These are phyloP conservation scores for Cantharis nigra DNA, from an alignment of 2,888 invertebrate species.

Conservation along the genomic window DNA sequence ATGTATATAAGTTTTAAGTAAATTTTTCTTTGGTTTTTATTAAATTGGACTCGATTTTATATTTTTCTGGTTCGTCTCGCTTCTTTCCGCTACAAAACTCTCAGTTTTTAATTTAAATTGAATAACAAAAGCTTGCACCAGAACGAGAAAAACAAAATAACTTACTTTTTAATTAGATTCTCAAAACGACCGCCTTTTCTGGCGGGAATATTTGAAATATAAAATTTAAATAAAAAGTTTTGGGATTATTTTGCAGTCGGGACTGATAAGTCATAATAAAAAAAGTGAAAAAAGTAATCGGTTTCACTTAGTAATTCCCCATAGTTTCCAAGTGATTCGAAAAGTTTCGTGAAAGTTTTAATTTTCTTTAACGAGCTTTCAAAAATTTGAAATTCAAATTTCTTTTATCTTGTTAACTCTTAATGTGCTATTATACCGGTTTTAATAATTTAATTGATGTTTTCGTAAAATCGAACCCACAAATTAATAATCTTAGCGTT, in stretches of 20 bases:
- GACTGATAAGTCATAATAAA: background rate
- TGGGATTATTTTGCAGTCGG: background rate
- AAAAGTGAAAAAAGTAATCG: background rate
- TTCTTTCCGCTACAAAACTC: background rate
- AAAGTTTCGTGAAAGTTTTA: background rate
- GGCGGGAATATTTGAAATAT: background rate
- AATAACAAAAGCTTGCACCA: background rate
- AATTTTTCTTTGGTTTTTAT: background rate
- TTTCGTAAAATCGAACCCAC: background rate
- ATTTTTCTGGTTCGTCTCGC: background rate
- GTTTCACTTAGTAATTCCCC: background rate
- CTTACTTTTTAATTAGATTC: background rate
- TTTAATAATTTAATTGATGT: background rate
- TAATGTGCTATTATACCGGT: background rate
- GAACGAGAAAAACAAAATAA: background rate
- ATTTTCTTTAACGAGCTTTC: background rate
- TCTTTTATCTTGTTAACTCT: background rate
- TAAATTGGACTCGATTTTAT: background rate
- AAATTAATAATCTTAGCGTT: background rate
- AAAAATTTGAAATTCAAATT: background rate
- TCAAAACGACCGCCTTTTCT: background rate
- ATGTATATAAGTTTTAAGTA: slow-evolving; percentile 2
- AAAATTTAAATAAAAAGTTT: background rate
- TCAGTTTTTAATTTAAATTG: background rate
- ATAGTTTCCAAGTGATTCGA: background rate